Percentiles rank a stretch among this genome's conserved stretches.
phyloP scores from a whole-genome alignment of 2,797 vertebrate genomes.

The Enteromius afrohamiltoni region DNA sequence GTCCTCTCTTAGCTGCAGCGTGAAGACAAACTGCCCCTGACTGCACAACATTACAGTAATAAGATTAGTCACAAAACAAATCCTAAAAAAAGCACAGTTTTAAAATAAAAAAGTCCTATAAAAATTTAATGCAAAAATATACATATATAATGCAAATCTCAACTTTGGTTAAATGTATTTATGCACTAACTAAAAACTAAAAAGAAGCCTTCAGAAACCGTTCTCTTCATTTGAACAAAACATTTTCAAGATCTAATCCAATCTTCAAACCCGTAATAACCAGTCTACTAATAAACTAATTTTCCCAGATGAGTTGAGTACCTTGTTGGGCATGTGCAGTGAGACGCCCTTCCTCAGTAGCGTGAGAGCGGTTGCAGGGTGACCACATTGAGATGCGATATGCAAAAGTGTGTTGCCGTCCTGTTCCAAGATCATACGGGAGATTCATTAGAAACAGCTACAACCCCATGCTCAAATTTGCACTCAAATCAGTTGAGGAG shows the following conservation, averaged over 20 bases:
- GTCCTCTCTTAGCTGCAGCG: conserved; percentile 66
- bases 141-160: no score
- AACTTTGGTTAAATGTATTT: background rate
- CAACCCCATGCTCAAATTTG: background rate
- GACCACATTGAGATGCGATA: conserved; percentile 69
- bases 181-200: no score
- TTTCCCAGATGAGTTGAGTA: conserved; percentile 31
- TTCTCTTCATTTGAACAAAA: background rate
- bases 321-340: conserved; percentile 74
- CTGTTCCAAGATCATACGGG: conserved; percentile 46
- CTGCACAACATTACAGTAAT: conserved; percentile 44
- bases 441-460: background rate
- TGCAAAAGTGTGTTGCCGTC: conserved; percentile 71
- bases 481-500: background rate
- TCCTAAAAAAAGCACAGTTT: background rate
- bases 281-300: background rate
- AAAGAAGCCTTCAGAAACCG: no score
- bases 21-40: conserved; percentile 70
- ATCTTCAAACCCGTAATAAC: background rate
- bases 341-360: conserved; percentile 71
- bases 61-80: background rate
- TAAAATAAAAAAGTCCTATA: background rate
- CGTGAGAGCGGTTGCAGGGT: conserved; percentile 65
- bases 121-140: background rate
- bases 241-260: background rate